Base-by-base conservation (phyloP, 2,888 invertebrate species). In the Pollenia labialis region DNA sequence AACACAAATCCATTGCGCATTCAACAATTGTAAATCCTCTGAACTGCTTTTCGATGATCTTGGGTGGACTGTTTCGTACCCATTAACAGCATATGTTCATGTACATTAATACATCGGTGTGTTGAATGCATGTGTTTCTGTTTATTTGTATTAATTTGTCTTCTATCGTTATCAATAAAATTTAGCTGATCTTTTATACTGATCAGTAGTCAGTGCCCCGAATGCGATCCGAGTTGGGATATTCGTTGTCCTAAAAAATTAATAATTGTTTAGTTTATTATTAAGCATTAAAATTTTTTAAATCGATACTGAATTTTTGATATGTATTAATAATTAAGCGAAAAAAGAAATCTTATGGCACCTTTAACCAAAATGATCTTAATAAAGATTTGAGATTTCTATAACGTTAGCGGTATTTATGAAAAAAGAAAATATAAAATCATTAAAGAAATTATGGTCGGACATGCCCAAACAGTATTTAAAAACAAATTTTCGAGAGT, bases 201-300 rank as follows among this genome's bases (percentile, higher is more conserved):
- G 85, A 88, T 91, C 88, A 91, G 88, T 91, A 92, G 89, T 91
- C 91, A 90, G 89, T 90, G 88, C 90, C 91, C 87, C 90, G 89
- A 89, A 89, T 88, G 84, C 89, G 90, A 62, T 91, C 90, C 82
- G 85, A 75, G 81, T 80, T 88, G 68, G 75, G 69, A 88, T 90
- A 91, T 88, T 92, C 91, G 89, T 90, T 91, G 88, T 89, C 90
- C 91, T 92, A 88, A 58, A 91, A 79, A 14, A 46, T 56, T 18
- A 46, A 42, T 18, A 71, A 46, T 44, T 46, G 46, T 60, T 1
- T n/a, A 42, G 32, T 32, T 32, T 32, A 32, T 32, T 32, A 32
- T 32, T 0, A 0, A 32, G n/a, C n/a, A n/a, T 32, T 32, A 32
- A 32, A 32, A 32, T 2, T 32, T 32, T 32, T 32, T 3, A 32